Percentiles rank a stretch among this genome's conserved stretches.
These are phyloP conservation scores for Enteromius fasciolatus DNA, from an alignment of 2,797 vertebrate genomes.

Conservation along the genomic window DNA sequence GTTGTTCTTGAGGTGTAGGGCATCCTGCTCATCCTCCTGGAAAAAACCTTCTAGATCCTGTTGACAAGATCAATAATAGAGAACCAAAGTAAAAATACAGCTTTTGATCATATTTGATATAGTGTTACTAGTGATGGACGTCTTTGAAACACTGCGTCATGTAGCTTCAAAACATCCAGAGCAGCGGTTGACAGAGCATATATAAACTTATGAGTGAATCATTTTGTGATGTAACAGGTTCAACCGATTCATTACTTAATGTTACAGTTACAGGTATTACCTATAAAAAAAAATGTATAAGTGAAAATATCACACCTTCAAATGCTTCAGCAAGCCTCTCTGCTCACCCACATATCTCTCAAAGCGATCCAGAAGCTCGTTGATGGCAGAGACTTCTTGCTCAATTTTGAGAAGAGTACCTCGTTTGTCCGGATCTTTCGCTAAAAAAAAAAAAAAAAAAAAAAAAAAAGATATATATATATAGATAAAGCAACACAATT, in stretches of 20 bases:
- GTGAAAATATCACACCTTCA: conserved; percentile 44
- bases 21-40: conserved; percentile 62
- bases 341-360: conserved; percentile 58
- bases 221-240: background rate
- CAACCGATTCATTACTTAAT: background rate
- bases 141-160: background rate
- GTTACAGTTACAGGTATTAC: background rate
- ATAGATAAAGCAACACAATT: background rate
- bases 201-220: background rate
- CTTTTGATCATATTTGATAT: background rate
- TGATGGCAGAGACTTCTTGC: conserved; percentile 57
- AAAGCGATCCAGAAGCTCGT: conserved; percentile 60
- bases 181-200: background rate
- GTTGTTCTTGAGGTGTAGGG: conserved; percentile 72
- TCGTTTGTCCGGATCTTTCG: conserved; percentile 61
- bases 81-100: background rate
- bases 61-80: conserved; percentile 30
- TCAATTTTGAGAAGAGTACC: conserved; percentile 60
- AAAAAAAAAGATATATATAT: too few species aligned
- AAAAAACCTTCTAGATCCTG: conserved; percentile 71
- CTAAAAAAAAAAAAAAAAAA: conserved; percentile 35
- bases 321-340: conserved; percentile 55
- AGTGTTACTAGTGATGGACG: background rate
- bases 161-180: background rate
- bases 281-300: background rate